These are phyloP conservation scores for Notodonta dromedarius DNA, from an alignment of 2,888 invertebrate species.

Conservation along the genomic window DNA sequence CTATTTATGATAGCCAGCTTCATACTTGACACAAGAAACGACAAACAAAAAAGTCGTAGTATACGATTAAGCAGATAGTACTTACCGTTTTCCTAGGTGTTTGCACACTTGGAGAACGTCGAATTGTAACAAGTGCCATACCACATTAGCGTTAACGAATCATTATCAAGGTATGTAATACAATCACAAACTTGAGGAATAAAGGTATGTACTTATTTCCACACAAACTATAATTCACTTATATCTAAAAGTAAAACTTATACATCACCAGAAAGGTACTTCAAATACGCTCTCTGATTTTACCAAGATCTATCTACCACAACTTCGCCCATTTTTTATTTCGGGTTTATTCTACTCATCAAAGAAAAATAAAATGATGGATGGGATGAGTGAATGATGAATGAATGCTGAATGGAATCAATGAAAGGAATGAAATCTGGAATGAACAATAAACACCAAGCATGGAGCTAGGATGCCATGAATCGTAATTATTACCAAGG, in stretches of 20 bases:
- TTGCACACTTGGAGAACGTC: slow-evolving; percentile 81
- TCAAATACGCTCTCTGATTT: slow-evolving; percentile 38
- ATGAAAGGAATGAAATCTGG: not conserved
- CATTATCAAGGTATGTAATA: slow-evolving; percentile 70
- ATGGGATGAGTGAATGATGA: slow-evolving; percentile 35
- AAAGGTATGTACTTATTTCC: slow-evolving; percentile 70
- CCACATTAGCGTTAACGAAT: slow-evolving; percentile 76
- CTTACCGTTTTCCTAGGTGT: slow-evolving; percentile 81
- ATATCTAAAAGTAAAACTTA: slow-evolving; percentile 47
- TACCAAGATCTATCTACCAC: slow-evolving; percentile 40
- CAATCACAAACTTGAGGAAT: slow-evolving; percentile 76
- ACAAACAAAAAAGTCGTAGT: not conserved
- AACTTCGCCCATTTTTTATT: slow-evolving; percentile 42
- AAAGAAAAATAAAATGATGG: slow-evolving; percentile 46
- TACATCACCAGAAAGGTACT: slow-evolving; percentile 39
- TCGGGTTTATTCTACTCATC: slow-evolving; percentile 32
- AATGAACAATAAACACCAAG: slow-evolving; percentile 1
- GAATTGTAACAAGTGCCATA: slow-evolving; percentile 83
- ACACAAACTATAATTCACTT: slow-evolving; percentile 67
- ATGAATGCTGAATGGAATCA: slow-evolving; percentile 10
- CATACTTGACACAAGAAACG: slow-evolving; percentile 53
- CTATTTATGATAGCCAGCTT: not conserved
- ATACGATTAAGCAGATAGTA: slow-evolving; percentile 24
- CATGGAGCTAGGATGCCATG: no score
- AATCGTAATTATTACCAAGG: no score